Base-by-base conservation (phyloP, 2,797 vertebrate genomes). In the Okamejei kenojei region DNA sequence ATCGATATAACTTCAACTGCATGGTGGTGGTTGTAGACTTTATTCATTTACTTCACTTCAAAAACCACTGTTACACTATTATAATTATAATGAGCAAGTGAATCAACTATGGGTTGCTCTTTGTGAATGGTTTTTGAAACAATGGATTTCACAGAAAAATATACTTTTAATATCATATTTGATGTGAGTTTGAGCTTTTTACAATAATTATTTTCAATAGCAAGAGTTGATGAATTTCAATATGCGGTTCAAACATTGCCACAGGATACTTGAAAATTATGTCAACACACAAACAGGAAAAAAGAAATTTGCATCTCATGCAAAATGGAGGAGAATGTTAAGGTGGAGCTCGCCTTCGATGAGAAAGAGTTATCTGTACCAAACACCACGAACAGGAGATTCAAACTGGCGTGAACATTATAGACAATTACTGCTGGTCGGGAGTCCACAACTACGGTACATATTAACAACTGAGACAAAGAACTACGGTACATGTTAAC, bases 281-380 rank as follows among this genome's bases (percentile, higher is more conserved):
- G 17, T 0, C 90, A 0, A 0, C 0, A 9, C 0, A 35, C 74
- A 63, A 26, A 74, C 29, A 9, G 26, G 29, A 77, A 11, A 73
- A 73, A 73, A 68, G 1, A 73, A 6, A 73, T 21, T 21, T 2
- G 71, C 71, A 23, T 38, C 15, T 79, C 78, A 15, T 79, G 13
- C 78, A 38, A 38, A 45, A 45, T 45, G 45, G 45, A 45, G 45
- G 45, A 45, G 45, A 45, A 45, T 45, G 45, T 45, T 45, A 45
- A 45, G 45, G 45, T 38, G 76, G 4, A 79, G 26, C 26, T 32
- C 76, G n/a, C 15, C n/a, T 78, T 9, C 10, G 77, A 78, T 35
- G n/a, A 78, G 11, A 78, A 29, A 73, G 17, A 19, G 15, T 15
- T 13, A 78, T 78, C n/a, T 15, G n/a, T 35, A 35, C n/a, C 32